Evolutionary conservation across 1,140 invertebrate species (phyloP), one percentile per base, ranked within the genome.

Genomic region (Nilaparvata lugens): DNA sequence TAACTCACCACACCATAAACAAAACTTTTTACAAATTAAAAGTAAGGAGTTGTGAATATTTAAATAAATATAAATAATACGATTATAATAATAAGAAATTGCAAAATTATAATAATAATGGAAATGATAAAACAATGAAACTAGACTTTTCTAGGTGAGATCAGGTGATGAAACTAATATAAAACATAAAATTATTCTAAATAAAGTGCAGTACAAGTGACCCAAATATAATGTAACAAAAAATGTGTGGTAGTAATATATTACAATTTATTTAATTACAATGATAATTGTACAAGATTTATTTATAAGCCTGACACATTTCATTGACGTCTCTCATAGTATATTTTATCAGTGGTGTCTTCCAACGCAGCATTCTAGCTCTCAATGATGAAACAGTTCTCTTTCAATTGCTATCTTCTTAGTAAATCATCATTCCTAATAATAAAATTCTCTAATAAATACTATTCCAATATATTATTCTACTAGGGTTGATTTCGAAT

Each of bases 1-100:
- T 62, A 68, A 68, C 67, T 68, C 67, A 67, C 67, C 67, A 68
- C 67, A 67, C 67, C 67, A 66, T 58, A 53, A 48, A 55, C 35
- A 59, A 43, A 59, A 60, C 21, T 48, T 19, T 48, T 35, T 35
- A 35, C 31, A 35, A 35, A 35, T 35, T 35, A 35, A 60, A 19
- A 52, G 31, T 38, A 55, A 23, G 43, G 38, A 16, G 53, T 31
- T 35, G 35, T 19, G 9, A 14, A 55, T 28, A 64, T 57, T 54
- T 21, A 66, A 63, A 60, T 61, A 60, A 60, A 54, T 62, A 45
- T 56, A 54, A 54, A 28, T 42, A 56, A 54, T 56, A 63, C 38
- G 56, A 58, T 59, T 28, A 57, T 53, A 57, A 60, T 42, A 56
- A 55, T 59, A 48, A 35, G 23, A 64, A 52, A 59, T 35, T 55